These are phyloP conservation scores for Sus cebifrons DNA, from an alignment of 2,797 vertebrate genomes.

Conservation along the genomic window DNA sequence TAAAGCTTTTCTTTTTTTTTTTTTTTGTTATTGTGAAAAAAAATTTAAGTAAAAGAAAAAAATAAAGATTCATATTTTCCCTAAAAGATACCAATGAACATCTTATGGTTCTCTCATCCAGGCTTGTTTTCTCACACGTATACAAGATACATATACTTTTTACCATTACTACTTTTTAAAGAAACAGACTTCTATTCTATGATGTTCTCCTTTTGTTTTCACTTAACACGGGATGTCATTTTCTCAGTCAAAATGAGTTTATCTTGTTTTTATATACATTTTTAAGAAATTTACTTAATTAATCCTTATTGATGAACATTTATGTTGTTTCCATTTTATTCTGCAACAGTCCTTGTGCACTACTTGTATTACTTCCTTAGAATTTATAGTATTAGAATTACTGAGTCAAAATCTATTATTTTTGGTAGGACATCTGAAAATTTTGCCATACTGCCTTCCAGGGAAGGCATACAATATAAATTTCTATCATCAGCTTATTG, in stretches of 20 bases:
- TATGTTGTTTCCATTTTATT: not conserved
- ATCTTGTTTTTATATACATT: not conserved
- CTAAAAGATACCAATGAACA: not conserved
- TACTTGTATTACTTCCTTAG: conserved; percentile 2
- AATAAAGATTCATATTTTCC: not conserved
- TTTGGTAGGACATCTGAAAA: not conserved
- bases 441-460: not conserved
- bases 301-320: not conserved
- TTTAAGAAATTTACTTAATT: conserved; percentile 18
- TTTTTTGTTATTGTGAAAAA: conserved; percentile 3
- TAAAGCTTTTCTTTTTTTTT: not conserved
- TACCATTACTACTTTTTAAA: not conserved
- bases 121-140: conserved; percentile 12
- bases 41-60: not conserved
- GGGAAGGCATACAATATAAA: not conserved
- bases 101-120: not conserved
- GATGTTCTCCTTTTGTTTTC: not conserved
- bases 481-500: not conserved
- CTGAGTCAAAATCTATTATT: not conserved
- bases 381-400: conserved; percentile 29
- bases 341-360: not conserved
- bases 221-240: not conserved
- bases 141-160: not conserved
- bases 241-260: conserved; percentile 29
- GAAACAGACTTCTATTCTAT: not conserved